A percentile compares a stretch with the other conserved stretches of the same genome.
phyloP scores from a whole-genome alignment of 2,113 vertebrate species.

The Morone chrysops region DNA sequence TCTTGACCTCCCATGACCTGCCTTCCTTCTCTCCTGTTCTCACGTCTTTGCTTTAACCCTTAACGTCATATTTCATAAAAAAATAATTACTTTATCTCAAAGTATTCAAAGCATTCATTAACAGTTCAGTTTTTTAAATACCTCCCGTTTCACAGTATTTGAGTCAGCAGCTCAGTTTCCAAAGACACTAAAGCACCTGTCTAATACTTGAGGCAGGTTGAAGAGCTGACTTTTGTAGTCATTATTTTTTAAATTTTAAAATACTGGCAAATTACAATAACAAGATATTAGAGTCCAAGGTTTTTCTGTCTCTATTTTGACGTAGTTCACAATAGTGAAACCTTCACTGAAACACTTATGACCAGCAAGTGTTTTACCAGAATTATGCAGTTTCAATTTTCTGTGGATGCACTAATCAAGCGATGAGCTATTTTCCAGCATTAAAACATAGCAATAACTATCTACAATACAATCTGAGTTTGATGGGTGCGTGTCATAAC shows the following conservation, averaged over 20 bases:
- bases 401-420: background rate
- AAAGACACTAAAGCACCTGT: background rate
- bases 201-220: background rate
- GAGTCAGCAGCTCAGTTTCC: background rate
- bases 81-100: background rate
- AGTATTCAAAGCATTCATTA: background rate
- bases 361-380: background rate
- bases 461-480: background rate
- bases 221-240: background rate
- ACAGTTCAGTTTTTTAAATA: background rate
- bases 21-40: slow-evolving; percentile 5
- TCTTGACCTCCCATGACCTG: slow-evolving; percentile 19
- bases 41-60: background rate
- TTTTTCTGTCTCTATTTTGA: background rate
- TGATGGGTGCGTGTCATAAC: background rate
- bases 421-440: background rate
- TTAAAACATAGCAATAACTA: background rate
- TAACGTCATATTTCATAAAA: background rate
- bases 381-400: background rate
- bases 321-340: background rate
- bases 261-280: background rate
- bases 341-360: background rate
- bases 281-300: background rate
- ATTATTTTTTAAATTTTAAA: background rate
- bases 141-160: background rate